Percentiles rank a stretch among this genome's conserved stretches.
phyloP scores from a whole-genome alignment of 2,797 vertebrate species.

The Amniataba percoides region DNA sequence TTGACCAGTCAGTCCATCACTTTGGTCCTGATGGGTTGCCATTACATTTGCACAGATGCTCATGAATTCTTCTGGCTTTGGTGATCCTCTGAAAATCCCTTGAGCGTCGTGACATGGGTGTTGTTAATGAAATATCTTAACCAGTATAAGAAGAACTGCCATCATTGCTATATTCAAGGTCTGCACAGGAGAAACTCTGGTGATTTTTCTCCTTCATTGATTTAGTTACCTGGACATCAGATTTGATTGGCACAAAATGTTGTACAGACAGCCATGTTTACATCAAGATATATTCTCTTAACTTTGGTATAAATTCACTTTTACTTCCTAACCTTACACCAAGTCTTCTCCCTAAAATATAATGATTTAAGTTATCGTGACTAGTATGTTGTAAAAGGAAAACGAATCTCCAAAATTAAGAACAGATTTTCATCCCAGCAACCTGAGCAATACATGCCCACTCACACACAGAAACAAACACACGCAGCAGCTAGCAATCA shows the following conservation, averaged over 20 bases:
- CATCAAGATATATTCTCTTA: too few relatives aligned
- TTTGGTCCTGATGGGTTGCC: not conserved
- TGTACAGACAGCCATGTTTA: too few relatives aligned
- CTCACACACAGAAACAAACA: conserved; percentile 9
- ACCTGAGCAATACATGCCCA: too few relatives aligned
- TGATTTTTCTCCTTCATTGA: not conserved
- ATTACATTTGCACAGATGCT: not conserved
- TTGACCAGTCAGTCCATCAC: not conserved
- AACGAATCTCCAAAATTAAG: too few relatives aligned
- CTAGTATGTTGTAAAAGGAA: too few relatives aligned
- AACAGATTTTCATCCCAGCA: too few relatives aligned
- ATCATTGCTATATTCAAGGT: not conserved
- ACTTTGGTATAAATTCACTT: not conserved
- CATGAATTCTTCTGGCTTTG: not conserved
- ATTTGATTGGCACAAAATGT: too few relatives aligned
- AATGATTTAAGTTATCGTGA: too few relatives aligned
- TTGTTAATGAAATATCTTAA: not conserved
- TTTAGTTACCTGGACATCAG: not conserved
- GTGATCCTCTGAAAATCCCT: not conserved
- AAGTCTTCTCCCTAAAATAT: too few relatives aligned
- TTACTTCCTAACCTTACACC: too few relatives aligned
- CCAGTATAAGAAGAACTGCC: not conserved
- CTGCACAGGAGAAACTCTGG: not conserved
- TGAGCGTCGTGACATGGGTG: too few relatives aligned
- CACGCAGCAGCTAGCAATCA: conserved; percentile 66